Evolutionary conservation across 1,140 invertebrate species (phyloP), one percentile per base, ranked within the genome.

Genomic region (Tetragonula clypearis): DNA sequence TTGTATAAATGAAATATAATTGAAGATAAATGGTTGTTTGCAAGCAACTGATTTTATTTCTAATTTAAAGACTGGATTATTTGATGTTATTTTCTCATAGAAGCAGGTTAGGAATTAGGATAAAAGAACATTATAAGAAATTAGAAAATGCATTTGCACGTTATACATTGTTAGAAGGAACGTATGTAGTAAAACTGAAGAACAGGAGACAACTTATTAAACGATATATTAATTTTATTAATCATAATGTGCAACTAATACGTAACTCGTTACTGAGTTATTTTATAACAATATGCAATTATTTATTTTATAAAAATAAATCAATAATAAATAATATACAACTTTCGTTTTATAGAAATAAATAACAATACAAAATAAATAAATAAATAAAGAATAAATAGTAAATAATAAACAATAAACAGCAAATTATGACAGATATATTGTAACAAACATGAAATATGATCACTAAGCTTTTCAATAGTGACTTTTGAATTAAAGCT

Each of bases 341-440:
- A 77, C 84, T 87, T 81, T 41, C 82, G 69, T 68, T 60, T 86
- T 41, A 84, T 71, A 68, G 49, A 87, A 87, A 86, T 87, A 86
- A 86, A 82, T 74, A 89, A 78, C 86, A 88, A 87, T 84, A 90
- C 78, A 86, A 79, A 77, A 86, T 85, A 85, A 56, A 74, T 74
- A 74, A n/a, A 88, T 82, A 72, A 85, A 68, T 84, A 86, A 85
- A 66, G 75, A 83, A 60, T 79, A 82, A 85, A 86, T 72, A 85
- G 85, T 75, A 89, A 58, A 65, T 77, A 79, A 79, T 71, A 86
- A 87, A 71, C 65, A 85, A 86, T 71, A 85, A 90, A 86, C 73
- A 89, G 53, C 82, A 82, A 79, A 88, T 82, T 88, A 85, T 80
- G 73, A 81, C 75, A 73, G 12, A 85, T 88, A 86, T 83, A 86